Percentiles rank a stretch among this genome's conserved stretches.
phyloP scores from a whole-genome alignment of 2,797 vertebrate species.

The Danio aesculapii region DNA sequence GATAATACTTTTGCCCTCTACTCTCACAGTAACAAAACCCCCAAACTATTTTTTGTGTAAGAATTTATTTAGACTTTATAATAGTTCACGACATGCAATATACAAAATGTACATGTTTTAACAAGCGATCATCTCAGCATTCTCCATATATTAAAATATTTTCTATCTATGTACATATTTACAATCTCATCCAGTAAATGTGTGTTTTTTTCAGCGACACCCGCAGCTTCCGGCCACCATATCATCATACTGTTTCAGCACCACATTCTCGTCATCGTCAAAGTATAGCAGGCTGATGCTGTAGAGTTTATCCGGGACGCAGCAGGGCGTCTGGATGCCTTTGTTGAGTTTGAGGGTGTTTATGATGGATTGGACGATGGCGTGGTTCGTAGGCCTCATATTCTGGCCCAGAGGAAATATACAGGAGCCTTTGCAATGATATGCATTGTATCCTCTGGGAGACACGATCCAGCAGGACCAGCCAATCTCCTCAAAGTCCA shows the following conservation, averaged over 20 bases:
- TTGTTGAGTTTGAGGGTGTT: constrained; percentile 84
- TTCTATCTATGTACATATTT: constrained; percentile 84
- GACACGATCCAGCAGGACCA: constrained; percentile 84
- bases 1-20: too few relatives aligned
- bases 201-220: constrained; percentile 75
- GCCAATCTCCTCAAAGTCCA: constrained; percentile 81
- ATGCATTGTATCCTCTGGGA: constrained; percentile 80
- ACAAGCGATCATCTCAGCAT: constrained; percentile 66
- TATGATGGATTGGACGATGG: constrained; percentile 87
- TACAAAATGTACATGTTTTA: constrained; percentile 77
- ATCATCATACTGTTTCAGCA: constrained; percentile 87
- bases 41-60: constrained; percentile 40
- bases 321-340: constrained; percentile 82
- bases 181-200: constrained; percentile 65
- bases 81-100: constrained; percentile 74
- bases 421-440: constrained; percentile 82
- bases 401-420: constrained; percentile 85
- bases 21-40: too few relatives aligned
- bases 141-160: constrained; percentile 82
- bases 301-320: constrained; percentile 86
- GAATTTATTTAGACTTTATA: constrained; percentile 72
- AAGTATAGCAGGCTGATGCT: constrained; percentile 88
- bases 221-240: constrained; percentile 89
- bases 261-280: constrained; percentile 87
- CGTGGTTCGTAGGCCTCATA: constrained; percentile 84